Evolutionary conservation across 2,888 invertebrate species (phyloP), one percentile per base, ranked within the genome.

Genomic region (Coenonympha arcania): DNA sequence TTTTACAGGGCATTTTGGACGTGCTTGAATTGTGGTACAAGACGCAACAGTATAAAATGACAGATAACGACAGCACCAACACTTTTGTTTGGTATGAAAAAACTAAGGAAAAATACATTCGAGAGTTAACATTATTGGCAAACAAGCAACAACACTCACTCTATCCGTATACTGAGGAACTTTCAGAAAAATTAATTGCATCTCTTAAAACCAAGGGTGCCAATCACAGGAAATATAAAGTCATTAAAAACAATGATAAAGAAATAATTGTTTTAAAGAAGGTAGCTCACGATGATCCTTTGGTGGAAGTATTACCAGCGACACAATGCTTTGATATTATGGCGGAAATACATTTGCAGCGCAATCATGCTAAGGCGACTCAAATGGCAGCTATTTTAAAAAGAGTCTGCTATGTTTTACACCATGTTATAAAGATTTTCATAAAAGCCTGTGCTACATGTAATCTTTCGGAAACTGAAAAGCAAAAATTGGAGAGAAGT

Each of bases 281-380:
- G 9, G 9, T 19, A 19, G 3, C 15, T 2, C 24, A 22, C 9
- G 24, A 9, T 8, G 2, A 9, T 8, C 39, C 39, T 39, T 4
- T 39, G 9, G 15, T 24, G 11, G 30, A 42, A 43, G 43, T 43
- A 6, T 3, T 43, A 33, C 33, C 31, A 16, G 9, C 16, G 2
- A 15, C 8, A 15, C 13, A 43, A 31, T 33, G 31, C 24, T 43
- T 43, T 33, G 43, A 33, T 6, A 8, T 43, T 2, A 33, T 43
- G 13, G 43, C 18, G 13, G 43, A 43, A 43, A n/a, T 30, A 13
- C 43, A 43, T 22, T 43, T 43, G 30, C 31, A 16, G 3, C 15
- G 22, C 22, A 3, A 13, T 5, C 43, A 43, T 4, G 22, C 22
- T 15, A 1, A 1, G 2, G 3, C 2, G 2, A 4, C 0, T 4